Conservation (phyloP, 1,140 invertebrate genomes). For the Apis mellifera region DNA sequence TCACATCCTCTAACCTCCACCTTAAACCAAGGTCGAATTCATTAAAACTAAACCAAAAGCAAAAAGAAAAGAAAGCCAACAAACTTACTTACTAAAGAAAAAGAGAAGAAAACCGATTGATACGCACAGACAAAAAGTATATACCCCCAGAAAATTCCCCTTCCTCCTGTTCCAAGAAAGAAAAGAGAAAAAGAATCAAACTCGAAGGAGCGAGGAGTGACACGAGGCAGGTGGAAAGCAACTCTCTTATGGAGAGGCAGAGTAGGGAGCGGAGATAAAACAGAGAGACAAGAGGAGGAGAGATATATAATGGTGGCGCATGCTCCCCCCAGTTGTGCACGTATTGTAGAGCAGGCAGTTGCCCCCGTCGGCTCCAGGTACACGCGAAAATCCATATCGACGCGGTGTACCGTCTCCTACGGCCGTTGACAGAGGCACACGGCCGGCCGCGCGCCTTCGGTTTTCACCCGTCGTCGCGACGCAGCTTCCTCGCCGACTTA, state of each 20-base stretch:
- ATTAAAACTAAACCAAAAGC: too few species aligned
- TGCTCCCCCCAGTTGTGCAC: conserved; percentile 53
- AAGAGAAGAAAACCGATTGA: too few species aligned
- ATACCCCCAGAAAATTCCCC: too few species aligned
- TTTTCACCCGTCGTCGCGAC: conserved; percentile 24
- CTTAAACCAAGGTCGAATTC: too few species aligned
- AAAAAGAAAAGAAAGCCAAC: too few species aligned
- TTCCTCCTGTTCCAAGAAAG: too few species aligned
- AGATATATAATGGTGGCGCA: conserved; percentile 46
- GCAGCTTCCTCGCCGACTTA: conserved; percentile 14
- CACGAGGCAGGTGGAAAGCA: not conserved
- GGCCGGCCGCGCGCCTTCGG: not conserved
- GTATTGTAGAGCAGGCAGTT: conserved; percentile 23
- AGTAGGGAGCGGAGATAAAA: not conserved
- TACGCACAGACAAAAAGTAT: too few species aligned
- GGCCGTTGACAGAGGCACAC: conserved; percentile 8
- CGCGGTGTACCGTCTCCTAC: conserved; percentile 8
- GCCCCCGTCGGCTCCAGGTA: conserved; percentile 39
- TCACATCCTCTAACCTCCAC: too few species aligned
- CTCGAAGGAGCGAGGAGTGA: not conserved
- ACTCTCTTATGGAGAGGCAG: not conserved
- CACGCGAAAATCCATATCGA: conserved; percentile 53
- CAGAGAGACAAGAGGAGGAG: not conserved
- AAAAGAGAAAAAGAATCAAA: not conserved
- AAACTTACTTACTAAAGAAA: too few species aligned